phyloP scores from a whole-genome alignment of 2,797 vertebrate species.

The Phoeniculus purpureus region DNA sequence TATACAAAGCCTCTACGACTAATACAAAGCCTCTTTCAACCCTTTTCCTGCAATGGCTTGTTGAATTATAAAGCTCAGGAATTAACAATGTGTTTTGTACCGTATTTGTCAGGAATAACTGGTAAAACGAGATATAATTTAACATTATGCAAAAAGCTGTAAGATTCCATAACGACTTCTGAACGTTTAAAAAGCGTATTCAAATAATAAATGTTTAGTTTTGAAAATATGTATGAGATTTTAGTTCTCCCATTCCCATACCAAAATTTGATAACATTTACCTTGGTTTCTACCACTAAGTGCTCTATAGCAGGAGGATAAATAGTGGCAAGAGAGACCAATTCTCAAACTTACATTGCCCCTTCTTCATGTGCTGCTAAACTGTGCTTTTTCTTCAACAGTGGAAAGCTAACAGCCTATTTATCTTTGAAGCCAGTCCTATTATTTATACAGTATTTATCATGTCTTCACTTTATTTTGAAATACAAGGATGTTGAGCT shows the following conservation, averaged over 20 bases:
- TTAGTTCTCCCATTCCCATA: background rate
- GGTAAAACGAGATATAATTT: conserved; percentile 24
- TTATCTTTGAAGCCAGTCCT: conserved; percentile 61
- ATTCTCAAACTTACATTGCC: conserved; percentile 1
- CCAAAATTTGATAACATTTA: background rate
- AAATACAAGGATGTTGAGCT: conserved; percentile 28
- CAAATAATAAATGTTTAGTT: background rate
- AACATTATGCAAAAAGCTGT: background rate
- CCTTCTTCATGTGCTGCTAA: conserved; percentile 1
- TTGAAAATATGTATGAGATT: background rate
- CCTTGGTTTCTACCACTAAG: background rate
- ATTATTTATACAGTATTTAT: conserved; percentile 62
- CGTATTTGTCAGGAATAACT: background rate
- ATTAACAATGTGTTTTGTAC: conserved; percentile 28
- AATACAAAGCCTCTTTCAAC: too few species aligned
- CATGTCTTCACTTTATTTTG: conserved; percentile 51
- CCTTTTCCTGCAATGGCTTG: conserved; percentile 16
- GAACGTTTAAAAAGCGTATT: background rate
- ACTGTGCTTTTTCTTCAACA: background rate
- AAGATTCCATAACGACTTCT: background rate
- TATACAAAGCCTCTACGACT: too few species aligned
- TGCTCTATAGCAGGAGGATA: conserved; percentile 1
- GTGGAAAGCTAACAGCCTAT: conserved; percentile 44
- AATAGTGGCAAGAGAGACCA: conserved; percentile 19
- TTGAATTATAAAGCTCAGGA: conserved; percentile 38